These are phyloP conservation scores for Drosophila sordidula DNA, from an alignment of 2,888 invertebrate species.

Conservation along the genomic window DNA sequence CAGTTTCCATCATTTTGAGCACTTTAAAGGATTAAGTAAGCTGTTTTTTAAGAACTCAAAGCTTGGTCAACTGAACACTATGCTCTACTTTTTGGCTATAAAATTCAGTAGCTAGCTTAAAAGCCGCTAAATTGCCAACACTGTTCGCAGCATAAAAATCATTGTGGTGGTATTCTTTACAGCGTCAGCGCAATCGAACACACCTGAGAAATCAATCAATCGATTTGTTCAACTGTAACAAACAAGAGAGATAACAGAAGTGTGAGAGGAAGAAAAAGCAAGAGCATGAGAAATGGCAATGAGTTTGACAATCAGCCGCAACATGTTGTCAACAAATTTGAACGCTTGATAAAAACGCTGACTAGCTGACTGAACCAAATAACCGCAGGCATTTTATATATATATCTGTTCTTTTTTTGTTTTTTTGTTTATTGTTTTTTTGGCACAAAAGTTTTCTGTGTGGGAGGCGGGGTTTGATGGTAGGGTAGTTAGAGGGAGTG, in stretches of 20 bases:
- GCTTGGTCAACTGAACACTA: not conserved
- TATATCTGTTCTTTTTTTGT: slow-evolving; percentile 1
- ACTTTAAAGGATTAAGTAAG: not conserved
- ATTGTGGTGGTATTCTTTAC: slow-evolving; percentile 36
- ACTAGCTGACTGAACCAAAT: slow-evolving; percentile 64
- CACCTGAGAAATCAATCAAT: slow-evolving; percentile 83
- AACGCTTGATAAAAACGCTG: slow-evolving; percentile 69
- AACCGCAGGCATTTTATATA: slow-evolving; percentile 51
- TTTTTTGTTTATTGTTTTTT: slow-evolving; percentile 14
- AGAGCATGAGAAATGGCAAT: slow-evolving; percentile 13
- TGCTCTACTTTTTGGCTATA: not conserved
- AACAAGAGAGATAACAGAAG: slow-evolving; percentile 31
- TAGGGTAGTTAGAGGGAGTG: slow-evolving; percentile 11
- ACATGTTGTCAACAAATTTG: slow-evolving; percentile 77
- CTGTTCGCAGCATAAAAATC: slow-evolving; percentile 48
- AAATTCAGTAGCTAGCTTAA: slow-evolving; percentile 4
- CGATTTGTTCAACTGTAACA: slow-evolving; percentile 79
- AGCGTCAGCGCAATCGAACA: slow-evolving; percentile 65
- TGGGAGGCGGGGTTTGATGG: slow-evolving; percentile 2
- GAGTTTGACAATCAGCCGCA: slow-evolving; percentile 62
- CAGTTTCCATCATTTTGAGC: not conserved
- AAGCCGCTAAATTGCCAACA: slow-evolving; percentile 15
- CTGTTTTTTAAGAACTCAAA: not conserved
- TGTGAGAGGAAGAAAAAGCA: not conserved
- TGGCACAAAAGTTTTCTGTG: slow-evolving; percentile 18